Evolutionary conservation across 1,140 invertebrate species (phyloP).

Genomic region (Phortica variegata): DNA sequence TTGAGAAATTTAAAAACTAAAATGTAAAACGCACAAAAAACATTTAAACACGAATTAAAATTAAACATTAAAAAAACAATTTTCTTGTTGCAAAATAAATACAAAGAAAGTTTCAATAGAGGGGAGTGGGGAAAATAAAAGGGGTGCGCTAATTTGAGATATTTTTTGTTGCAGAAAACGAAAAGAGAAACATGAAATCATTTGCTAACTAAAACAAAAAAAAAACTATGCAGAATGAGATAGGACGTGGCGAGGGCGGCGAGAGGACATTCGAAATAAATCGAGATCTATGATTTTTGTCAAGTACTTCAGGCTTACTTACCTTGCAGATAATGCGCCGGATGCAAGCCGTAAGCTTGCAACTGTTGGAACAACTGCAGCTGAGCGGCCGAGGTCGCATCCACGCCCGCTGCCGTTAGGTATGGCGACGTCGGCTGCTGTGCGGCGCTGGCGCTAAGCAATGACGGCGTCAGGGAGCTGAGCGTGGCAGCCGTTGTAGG

Average conservation of each 20-base stretch:
- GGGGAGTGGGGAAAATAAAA: no score
- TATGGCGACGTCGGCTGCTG: conserved; percentile 24
- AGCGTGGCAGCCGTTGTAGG: conserved; percentile 26
- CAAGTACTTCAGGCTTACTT: conserved; percentile 27
- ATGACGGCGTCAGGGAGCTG: conserved; percentile 51
- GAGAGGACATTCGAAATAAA: not conserved
- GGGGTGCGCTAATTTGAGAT: no score
- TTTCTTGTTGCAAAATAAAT: no score
- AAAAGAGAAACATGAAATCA: conserved; percentile 10
- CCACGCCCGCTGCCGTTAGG: conserved; percentile 18
- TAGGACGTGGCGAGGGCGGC: not conserved
- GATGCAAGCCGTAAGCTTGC: conserved; percentile 73
- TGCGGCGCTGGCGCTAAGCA: conserved; percentile 20
- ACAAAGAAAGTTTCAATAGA: no score
- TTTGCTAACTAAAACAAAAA: conserved; percentile 20
- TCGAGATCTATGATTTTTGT: not conserved
- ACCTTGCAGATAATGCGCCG: conserved; percentile 68
- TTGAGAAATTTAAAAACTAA: conserved; percentile 9
- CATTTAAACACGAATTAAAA: conserved; percentile 22
- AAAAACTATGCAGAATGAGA: conserved; percentile 3
- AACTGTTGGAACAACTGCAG: conserved; percentile 75
- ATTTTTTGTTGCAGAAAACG: conserved; percentile 19
- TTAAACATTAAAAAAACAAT: conserved; percentile 13
- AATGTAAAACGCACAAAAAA: not conserved
- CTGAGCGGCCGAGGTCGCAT: conserved; percentile 60